Evolutionary conservation across 2,888 invertebrate species (phyloP).

Genomic region (Laothoe populi): DNA sequence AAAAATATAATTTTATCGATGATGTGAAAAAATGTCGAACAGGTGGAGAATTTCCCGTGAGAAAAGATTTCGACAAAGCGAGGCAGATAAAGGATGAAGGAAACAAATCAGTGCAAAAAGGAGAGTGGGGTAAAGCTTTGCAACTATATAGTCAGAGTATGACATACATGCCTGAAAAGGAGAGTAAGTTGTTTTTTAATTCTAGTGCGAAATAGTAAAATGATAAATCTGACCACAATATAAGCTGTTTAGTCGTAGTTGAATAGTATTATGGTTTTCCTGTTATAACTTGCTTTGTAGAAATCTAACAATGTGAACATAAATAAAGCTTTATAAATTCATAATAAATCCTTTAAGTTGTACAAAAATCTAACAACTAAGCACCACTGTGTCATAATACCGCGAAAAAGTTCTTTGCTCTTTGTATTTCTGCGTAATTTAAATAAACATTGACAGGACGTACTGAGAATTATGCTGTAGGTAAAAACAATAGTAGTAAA

Average conservation of each 20-base stretch:
- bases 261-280: constrained; percentile 11
- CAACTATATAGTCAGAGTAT: constrained; percentile 89
- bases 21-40: constrained; percentile 66
- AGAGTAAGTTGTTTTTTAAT: constrained; percentile 81
- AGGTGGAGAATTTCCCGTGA: constrained; percentile 67
- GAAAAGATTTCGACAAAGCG: constrained; percentile 86
- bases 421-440: constrained; percentile 28
- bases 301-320: not conserved
- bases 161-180: constrained; percentile 86
- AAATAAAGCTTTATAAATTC: not conserved
- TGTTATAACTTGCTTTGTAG: not conserved
- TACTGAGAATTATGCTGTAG: constrained; percentile 23
- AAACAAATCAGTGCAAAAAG: constrained; percentile 89
- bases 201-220: constrained; percentile 28
- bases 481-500: constrained; percentile 24
- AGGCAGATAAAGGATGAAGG: constrained; percentile 88
- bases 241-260: not conserved
- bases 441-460: constrained; percentile 27
- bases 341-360: constrained; percentile 10
- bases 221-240: constrained; percentile 22
- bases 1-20: constrained; percentile 76
- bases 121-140: constrained; percentile 88
- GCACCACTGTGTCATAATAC: constrained; percentile 1
- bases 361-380: constrained; percentile 8
- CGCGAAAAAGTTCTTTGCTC: constrained; percentile 43